Percentiles rank a stretch among this genome's conserved stretches.
These are phyloP conservation scores for Mycetomoellerius zeteki DNA, from an alignment of 1,140 invertebrate genomes.

Conservation along the genomic window DNA sequence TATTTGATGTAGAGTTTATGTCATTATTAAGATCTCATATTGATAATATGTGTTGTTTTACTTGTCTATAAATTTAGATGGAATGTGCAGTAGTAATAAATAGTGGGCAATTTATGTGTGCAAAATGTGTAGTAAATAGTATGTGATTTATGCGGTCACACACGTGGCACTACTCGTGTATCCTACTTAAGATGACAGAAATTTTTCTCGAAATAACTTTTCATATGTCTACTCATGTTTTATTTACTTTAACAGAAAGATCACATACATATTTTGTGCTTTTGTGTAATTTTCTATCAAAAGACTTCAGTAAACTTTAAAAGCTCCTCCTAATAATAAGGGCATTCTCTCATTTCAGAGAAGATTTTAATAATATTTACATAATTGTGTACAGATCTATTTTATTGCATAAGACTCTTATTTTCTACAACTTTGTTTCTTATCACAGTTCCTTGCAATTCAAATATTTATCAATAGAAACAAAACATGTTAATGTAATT, in stretches of 20 bases:
- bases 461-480: neutral
- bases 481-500: neutral
- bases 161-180: neutral
- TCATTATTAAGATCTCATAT: neutral
- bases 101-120: neutral
- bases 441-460: neutral
- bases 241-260: neutral
- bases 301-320: neutral
- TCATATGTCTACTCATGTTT: neutral
- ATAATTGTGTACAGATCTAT: neutral
- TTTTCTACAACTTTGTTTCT: neutral
- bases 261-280: neutral
- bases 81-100: neutral
- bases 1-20: neutral
- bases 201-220: slow-evolving; percentile 6
- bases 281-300: neutral
- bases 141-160: neutral
- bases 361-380: neutral
- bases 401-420: neutral
- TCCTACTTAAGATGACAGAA: neutral
- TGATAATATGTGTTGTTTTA: neutral
- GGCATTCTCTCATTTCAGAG: neutral
- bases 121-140: slow-evolving; percentile 3
- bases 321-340: neutral
- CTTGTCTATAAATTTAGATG: slow-evolving; percentile 2